These are phyloP conservation scores for Tachyglossus aculeatus DNA, from an alignment of 2,797 vertebrate genomes.

Conservation along the genomic window DNA sequence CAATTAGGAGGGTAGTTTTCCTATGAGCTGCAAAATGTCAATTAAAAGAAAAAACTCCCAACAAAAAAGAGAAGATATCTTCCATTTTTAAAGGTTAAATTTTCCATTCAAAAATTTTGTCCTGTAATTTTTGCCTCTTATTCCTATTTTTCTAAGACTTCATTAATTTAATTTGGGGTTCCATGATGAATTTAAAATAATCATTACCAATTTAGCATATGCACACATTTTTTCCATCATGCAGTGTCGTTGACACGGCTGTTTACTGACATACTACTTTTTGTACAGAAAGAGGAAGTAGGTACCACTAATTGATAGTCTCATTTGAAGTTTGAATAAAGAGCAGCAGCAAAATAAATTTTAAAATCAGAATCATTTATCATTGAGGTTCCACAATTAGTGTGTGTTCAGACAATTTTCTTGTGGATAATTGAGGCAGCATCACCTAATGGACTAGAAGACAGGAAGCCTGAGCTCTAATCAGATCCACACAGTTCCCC, in stretches of 20 bases:
- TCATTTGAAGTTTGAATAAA: too few species aligned
- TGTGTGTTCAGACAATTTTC: too few species aligned
- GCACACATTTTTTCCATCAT: not conserved
- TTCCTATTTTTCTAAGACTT: not conserved
- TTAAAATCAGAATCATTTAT: too few species aligned
- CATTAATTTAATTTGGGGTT: constrained; percentile 7
- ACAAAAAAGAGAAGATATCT: not conserved
- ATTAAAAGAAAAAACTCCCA: constrained; percentile 34
- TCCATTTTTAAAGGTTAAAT: constrained; percentile 5
- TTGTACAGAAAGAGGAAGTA: too few species aligned
- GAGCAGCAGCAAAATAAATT: too few species aligned
- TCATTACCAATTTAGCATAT: not conserved
- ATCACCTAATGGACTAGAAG: too few species aligned
- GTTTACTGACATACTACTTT: too few species aligned
- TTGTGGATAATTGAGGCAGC: too few species aligned
- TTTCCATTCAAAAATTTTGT: not conserved
- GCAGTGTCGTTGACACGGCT: not conserved
- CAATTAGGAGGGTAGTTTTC: constrained; percentile 28
- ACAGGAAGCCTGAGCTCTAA: too few species aligned
- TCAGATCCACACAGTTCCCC: too few species aligned
- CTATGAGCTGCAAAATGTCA: constrained; percentile 23
- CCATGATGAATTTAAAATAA: not conserved
- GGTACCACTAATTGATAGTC: too few species aligned
- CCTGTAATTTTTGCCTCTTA: not conserved
- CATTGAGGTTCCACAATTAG: too few species aligned